Evolutionary conservation across 2,888 invertebrate species (phyloP).

Genomic region (Phrixothrix hirtus): DNA sequence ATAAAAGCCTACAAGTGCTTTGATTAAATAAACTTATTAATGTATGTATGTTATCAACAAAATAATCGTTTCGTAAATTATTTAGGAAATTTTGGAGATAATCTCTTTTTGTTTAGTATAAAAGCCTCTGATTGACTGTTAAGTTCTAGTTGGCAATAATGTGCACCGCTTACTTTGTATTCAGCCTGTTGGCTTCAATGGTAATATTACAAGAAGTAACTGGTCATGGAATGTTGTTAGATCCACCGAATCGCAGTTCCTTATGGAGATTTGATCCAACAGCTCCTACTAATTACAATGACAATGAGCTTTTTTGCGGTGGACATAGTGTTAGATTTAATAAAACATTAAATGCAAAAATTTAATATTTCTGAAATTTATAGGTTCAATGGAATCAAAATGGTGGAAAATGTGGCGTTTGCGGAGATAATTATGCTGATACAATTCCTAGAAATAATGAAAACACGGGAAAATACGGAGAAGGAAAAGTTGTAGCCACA

Average conservation of each 20-base stretch:
- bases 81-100: too few relatives aligned
- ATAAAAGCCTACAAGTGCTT: too few relatives aligned
- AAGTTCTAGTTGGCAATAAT: too few relatives aligned
- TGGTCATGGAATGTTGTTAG: constrained; percentile 1
- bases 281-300: not conserved
- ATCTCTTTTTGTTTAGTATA: too few relatives aligned
- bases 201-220: not conserved
- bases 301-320: not conserved
- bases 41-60: too few relatives aligned
- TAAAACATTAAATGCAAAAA: too few relatives aligned
- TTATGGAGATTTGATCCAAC: not conserved
- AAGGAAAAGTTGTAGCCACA: constrained; percentile 50
- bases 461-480: constrained; percentile 55
- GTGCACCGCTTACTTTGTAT: too few relatives aligned
- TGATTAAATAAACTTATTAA: too few relatives aligned
- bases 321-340: not conserved
- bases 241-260: not conserved
- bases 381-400: constrained; percentile 36
- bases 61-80: too few relatives aligned
- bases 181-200: too few relatives aligned
- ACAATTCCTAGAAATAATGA: constrained; percentile 53
- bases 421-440: constrained; percentile 49
- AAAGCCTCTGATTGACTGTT: too few relatives aligned
- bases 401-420: constrained; percentile 42
- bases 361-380: too few relatives aligned